Evolutionary conservation across 1,140 invertebrate genomes (phyloP).

Genomic region (Argopecten irradians): DNA sequence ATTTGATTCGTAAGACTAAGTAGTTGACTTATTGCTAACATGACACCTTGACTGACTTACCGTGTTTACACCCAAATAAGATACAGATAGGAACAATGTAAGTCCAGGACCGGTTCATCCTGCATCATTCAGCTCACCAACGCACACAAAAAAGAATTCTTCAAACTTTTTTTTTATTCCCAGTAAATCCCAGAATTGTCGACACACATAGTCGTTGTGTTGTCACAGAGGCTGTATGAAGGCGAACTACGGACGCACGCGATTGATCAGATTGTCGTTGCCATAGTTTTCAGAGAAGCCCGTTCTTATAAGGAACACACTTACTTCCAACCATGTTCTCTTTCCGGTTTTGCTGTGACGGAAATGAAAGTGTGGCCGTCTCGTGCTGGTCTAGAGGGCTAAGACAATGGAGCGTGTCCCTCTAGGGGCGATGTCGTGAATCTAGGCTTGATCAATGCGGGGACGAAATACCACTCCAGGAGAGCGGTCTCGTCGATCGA

Average conservation of each 20-base stretch:
- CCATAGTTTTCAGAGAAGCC: slow-evolving; percentile 14
- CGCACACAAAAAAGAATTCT: neutral
- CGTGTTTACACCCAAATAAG: neutral
- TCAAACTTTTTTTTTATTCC: neutral
- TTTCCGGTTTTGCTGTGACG: neutral
- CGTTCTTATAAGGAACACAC: neutral
- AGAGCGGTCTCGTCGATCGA: neutral
- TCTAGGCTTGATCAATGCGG: neutral
- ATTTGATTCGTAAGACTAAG: too few species aligned
- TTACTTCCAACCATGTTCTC: neutral
- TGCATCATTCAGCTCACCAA: neutral
- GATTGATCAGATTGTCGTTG: neutral
- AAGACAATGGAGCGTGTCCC: neutral
- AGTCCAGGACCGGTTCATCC: neutral
- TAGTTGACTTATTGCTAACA: too few species aligned
- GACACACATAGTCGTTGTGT: neutral
- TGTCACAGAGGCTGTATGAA: neutral
- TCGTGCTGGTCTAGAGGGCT: neutral
- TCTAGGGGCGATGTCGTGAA: neutral
- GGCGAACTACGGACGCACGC: neutral
- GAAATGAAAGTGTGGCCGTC: neutral
- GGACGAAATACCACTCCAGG: neutral
- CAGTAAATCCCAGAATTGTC: neutral
- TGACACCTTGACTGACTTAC: too few species aligned
- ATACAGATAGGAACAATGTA: slow-evolving; percentile 10